Evolutionary conservation across 2,113 vertebrate species (phyloP).

Genomic region (Clarias gariepinus): DNA sequence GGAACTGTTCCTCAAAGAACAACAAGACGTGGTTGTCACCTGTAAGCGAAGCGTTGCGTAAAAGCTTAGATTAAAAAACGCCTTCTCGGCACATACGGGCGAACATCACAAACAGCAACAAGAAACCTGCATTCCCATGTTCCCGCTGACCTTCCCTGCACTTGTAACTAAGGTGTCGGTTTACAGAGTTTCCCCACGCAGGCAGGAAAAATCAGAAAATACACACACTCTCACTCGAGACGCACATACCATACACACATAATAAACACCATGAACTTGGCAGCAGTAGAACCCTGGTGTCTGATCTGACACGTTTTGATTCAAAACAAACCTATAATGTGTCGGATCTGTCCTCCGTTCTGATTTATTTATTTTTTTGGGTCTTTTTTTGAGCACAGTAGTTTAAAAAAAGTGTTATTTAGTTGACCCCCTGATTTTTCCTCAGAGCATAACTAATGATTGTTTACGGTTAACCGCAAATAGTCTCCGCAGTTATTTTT

Average conservation of each 20-base stretch:
- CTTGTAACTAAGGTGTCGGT: constrained; percentile 22
- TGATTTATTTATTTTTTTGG: too few species aligned
- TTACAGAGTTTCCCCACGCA: neutral
- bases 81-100: neutral
- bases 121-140: constrained; percentile 26
- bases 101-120: constrained; percentile 17
- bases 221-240: neutral
- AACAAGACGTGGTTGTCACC: neutral
- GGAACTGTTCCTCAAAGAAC: too few species aligned
- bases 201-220: neutral
- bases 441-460: too few species aligned
- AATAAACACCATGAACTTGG: neutral
- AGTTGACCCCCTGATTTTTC: too few species aligned
- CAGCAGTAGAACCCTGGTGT: neutral
- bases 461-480: too few species aligned
- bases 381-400: too few species aligned
- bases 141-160: constrained; percentile 23
- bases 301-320: neutral
- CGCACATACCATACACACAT: neutral
- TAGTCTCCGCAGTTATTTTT: too few species aligned
- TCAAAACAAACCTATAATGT: too few species aligned
- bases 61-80: neutral
- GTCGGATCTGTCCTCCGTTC: too few species aligned
- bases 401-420: too few species aligned
- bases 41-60: neutral